Conservation (phyloP, 2,888 invertebrate genomes). For the Hypolimnas misippus region DNA sequence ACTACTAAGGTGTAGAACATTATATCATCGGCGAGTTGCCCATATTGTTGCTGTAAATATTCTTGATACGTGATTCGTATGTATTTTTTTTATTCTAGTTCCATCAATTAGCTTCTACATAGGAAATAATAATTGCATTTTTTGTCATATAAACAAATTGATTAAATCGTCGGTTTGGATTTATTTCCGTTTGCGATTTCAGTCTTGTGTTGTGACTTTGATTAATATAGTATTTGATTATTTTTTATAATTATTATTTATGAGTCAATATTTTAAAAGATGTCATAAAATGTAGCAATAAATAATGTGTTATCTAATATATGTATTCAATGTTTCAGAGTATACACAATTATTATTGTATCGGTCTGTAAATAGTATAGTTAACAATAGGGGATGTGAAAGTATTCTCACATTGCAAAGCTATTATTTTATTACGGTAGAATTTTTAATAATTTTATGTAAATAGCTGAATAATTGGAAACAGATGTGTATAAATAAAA, state of each 20-base stretch:
- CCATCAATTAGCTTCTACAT: slow-evolving; percentile 22
- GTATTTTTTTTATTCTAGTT: slow-evolving; percentile 40
- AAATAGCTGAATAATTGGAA: slow-evolving; percentile 70
- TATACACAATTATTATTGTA: slow-evolving; percentile 40
- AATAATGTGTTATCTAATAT: slow-evolving; percentile 33
- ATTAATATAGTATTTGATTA: slow-evolving; percentile 21
- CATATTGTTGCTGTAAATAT: slow-evolving; percentile 66
- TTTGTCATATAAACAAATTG: slow-evolving; percentile 11
- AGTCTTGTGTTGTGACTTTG: slow-evolving; percentile 16
- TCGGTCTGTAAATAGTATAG: slow-evolving; percentile 51
- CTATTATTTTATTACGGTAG: slow-evolving; percentile 72
- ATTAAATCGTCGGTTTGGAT: neutral
- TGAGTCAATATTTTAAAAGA: slow-evolving; percentile 21
- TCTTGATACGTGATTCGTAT: slow-evolving; percentile 48
- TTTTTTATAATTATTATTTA: slow-evolving; percentile 22
- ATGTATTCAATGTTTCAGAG: slow-evolving; percentile 34
- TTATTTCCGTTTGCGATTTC: slow-evolving; percentile 16
- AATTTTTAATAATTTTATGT: slow-evolving; percentile 68
- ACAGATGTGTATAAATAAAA: slow-evolving; percentile 74
- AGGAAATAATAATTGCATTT: slow-evolving; percentile 5
- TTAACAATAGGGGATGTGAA: slow-evolving; percentile 44
- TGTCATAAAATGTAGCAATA: slow-evolving; percentile 39
- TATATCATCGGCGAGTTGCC: slow-evolving; percentile 52
- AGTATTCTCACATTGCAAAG: slow-evolving; percentile 47
- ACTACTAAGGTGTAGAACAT: slow-evolving; percentile 45